phyloP scores from a whole-genome alignment of 2,797 vertebrate genomes.

The Stomatorhinus walkeri region DNA sequence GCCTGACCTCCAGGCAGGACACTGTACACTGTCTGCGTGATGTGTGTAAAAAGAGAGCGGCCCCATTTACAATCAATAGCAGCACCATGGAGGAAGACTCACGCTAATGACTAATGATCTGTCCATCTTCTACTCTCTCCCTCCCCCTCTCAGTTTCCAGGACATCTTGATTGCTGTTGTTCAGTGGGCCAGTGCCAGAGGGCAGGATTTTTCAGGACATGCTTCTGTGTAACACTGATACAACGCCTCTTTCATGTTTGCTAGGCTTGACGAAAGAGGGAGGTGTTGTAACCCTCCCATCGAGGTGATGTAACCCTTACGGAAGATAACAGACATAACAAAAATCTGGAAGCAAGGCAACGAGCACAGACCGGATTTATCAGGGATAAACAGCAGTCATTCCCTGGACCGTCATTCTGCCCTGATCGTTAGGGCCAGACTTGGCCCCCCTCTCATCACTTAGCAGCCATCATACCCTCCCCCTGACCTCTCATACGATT shows the following conservation, averaged over 20 bases:
- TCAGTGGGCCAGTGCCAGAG: neutral
- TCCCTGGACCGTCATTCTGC: slow-evolving; percentile 39
- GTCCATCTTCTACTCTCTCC: neutral
- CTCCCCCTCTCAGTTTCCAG: neutral
- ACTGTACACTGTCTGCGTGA: neutral
- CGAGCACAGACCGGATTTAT: slow-evolving; percentile 52
- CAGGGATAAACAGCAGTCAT: slow-evolving; percentile 51
- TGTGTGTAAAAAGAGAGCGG: neutral
- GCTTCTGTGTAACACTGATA: neutral
- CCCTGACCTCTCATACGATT: neutral
- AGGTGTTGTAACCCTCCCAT: neutral
- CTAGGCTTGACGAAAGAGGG: neutral
- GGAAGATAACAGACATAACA: slow-evolving; percentile 21
- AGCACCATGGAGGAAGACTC: neutral
- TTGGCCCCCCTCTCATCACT: slow-evolving; percentile 26
- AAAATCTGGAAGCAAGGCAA: slow-evolving; percentile 38
- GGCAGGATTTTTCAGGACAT: neutral
- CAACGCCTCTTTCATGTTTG: neutral
- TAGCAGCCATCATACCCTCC: slow-evolving; percentile 12
- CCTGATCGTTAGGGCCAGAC: slow-evolving; percentile 37
- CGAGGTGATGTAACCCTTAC: slow-evolving; percentile 33
- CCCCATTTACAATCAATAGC: neutral
- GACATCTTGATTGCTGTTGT: neutral
- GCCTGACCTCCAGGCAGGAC: neutral
- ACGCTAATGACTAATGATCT: neutral